Conservation (phyloP, 2,888 invertebrate genomes). For the Meiosimyza decipiens region DNA sequence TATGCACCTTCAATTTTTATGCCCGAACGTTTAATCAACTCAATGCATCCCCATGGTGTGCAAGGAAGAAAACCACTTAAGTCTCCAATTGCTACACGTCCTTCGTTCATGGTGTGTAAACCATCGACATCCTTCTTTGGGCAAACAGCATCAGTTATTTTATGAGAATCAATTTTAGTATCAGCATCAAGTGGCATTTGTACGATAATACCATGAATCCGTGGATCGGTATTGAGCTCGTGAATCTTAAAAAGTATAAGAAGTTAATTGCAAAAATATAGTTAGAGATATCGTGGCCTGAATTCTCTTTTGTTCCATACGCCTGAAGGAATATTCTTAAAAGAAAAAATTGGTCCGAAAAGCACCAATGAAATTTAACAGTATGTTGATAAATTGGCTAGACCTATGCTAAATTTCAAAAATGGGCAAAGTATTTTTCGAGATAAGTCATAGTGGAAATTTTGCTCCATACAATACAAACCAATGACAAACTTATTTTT, state of each 20-base stretch:
- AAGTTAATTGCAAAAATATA: slow-evolving; percentile 4
- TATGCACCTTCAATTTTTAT: slow-evolving; percentile 81
- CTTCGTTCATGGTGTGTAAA: slow-evolving; percentile 92
- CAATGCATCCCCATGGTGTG: slow-evolving; percentile 95
- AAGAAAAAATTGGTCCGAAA: too few species aligned
- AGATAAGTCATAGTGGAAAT: too few species aligned
- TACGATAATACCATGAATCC: slow-evolving; percentile 94
- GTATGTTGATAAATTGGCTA: too few species aligned
- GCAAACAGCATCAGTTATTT: slow-evolving; percentile 87
- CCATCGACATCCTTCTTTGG: slow-evolving; percentile 96
- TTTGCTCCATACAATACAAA: too few species aligned
- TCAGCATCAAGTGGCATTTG: slow-evolving; percentile 94
- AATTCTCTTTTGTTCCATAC: too few species aligned
- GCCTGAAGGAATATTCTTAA: too few species aligned
- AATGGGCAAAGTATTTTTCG: too few species aligned
- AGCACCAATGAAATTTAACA: too few species aligned
- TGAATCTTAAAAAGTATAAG: slow-evolving; percentile 51
- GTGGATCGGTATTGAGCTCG: slow-evolving; percentile 82
- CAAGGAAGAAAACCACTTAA: slow-evolving; percentile 92
- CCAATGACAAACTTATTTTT: too few species aligned
- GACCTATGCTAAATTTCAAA: too few species aligned
- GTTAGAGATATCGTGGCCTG: too few species aligned
- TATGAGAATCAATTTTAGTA: slow-evolving; percentile 84
- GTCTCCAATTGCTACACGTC: slow-evolving; percentile 90
- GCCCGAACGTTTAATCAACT: slow-evolving; percentile 79